A percentile compares a stretch with the other conserved stretches of the same genome.
phyloP scores from a whole-genome alignment of 2,113 vertebrate genomes.

The Macquaria ambigua region DNA sequence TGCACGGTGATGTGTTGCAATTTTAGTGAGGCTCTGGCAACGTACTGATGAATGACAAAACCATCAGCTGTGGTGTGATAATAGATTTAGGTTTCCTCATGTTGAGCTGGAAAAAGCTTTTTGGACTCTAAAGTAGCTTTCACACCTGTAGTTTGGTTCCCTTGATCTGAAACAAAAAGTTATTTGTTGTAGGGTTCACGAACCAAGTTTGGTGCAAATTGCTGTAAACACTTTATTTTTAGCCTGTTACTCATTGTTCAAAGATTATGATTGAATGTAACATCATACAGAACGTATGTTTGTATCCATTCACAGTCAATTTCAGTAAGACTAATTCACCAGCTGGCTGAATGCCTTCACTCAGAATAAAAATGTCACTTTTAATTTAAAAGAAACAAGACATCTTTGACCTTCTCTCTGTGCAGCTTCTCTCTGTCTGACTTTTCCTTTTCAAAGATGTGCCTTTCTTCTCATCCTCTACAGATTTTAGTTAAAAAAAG shows the following conservation, averaged over 20 bases:
- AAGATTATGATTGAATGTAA: background rate
- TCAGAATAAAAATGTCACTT: constrained; percentile 55
- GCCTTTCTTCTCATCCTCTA: constrained; percentile 29
- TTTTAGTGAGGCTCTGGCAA: constrained; percentile 19
- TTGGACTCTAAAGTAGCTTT: background rate
- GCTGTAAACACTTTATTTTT: background rate
- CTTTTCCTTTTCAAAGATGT: constrained; percentile 37
- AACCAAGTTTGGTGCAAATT: background rate
- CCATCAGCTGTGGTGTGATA: constrained; percentile 9
- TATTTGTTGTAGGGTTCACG: background rate
- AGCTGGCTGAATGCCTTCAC: constrained; percentile 27
- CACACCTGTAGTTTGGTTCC: background rate
- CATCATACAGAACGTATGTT: background rate
- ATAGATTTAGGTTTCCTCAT: background rate
- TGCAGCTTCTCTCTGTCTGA: constrained; percentile 16
- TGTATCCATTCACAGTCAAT: constrained; percentile 4
- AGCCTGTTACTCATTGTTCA: background rate
- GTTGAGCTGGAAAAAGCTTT: constrained; percentile 5
- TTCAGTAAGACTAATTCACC: constrained; percentile 14
- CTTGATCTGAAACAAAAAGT: background rate
- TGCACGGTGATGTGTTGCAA: background rate
- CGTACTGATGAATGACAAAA: constrained; percentile 3
- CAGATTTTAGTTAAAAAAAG: constrained; percentile 6
- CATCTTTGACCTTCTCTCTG: constrained; percentile 60
- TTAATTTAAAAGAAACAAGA: constrained; percentile 47